Evolutionary conservation across 1,140 invertebrate species (phyloP).

Genomic region (Euschistus heros): DNA sequence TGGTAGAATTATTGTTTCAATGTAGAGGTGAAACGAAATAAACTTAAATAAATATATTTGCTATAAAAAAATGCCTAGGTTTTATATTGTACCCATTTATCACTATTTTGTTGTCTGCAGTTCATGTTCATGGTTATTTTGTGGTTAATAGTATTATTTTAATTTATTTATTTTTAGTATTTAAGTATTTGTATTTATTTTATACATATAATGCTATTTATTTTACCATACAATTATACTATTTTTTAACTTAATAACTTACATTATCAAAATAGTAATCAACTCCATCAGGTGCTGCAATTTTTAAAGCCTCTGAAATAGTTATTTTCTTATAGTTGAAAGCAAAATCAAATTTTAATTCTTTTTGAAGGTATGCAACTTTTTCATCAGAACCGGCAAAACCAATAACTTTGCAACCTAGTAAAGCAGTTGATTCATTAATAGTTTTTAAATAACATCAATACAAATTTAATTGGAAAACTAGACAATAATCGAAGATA

Average conservation of each 20-base stretch:
- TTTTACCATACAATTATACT: background rate
- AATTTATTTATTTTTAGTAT: background rate
- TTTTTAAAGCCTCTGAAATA: constrained; percentile 40
- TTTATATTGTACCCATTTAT: no score
- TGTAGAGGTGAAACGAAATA: no score
- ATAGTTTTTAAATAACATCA: background rate
- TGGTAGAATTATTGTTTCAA: no score
- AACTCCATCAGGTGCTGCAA: constrained; percentile 43
- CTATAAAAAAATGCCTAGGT: no score
- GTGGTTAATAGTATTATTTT: no score
- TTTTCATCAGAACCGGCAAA: constrained; percentile 59
- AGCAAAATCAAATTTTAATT: constrained; percentile 54
- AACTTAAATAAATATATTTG: no score
- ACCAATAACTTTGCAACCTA: constrained; percentile 56
- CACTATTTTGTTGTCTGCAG: no score
- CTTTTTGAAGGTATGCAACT: constrained; percentile 50
- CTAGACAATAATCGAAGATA: background rate
- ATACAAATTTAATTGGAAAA: background rate
- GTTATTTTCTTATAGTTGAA: constrained; percentile 59
- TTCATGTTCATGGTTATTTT: no score
- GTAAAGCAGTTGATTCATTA: background rate
- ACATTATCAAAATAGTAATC: constrained; percentile 48
- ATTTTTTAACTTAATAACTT: constrained; percentile 25
- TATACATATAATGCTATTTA: background rate
- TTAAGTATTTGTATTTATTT: background rate